Conservation (phyloP, 1,140 invertebrate genomes). For the Aphelenchoides fujianensis region DNA sequence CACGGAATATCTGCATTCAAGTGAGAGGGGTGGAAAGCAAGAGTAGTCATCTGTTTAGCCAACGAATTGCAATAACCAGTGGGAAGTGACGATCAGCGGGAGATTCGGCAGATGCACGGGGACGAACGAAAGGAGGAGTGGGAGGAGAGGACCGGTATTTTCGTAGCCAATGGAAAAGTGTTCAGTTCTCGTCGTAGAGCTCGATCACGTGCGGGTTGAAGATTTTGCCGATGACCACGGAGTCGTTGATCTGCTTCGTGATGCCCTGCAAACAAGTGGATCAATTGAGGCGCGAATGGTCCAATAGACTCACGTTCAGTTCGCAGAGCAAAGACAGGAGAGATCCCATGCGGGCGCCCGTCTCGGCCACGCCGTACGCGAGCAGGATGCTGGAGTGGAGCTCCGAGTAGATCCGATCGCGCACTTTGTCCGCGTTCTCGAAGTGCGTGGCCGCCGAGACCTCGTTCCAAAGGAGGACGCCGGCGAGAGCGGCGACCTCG, state of each 20-base stretch:
- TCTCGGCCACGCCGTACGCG: slow-evolving; percentile 39
- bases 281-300: neutral
- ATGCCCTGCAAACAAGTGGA: slow-evolving; percentile 38
- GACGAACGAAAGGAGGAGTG: too few species aligned
- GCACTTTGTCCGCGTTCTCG: slow-evolving; percentile 36
- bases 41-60: too few species aligned
- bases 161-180: too few species aligned
- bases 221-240: slow-evolving; percentile 45
- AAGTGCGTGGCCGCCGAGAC: slow-evolving; percentile 16
- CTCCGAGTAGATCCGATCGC: slow-evolving; percentile 43
- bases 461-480: slow-evolving; percentile 48
- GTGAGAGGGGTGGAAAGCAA: too few species aligned
- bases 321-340: slow-evolving; percentile 43
- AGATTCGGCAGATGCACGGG: too few species aligned
- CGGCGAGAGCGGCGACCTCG: slow-evolving; percentile 47
- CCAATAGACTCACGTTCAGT: slow-evolving; percentile 33
- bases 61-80: too few species aligned
- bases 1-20: too few species aligned
- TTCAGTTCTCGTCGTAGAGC: slow-evolving; percentile 39
- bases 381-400: slow-evolving; percentile 44
- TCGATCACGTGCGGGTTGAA: slow-evolving; percentile 48
- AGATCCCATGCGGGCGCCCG: slow-evolving; percentile 43
- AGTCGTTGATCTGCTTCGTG: slow-evolving; percentile 46
- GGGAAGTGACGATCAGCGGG: too few species aligned
- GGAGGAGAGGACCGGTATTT: too few species aligned